Evolutionary conservation across 2,888 invertebrate species (phyloP), one percentile per base, ranked within the genome.

Genomic region (Steinernema scapterisci): DNA sequence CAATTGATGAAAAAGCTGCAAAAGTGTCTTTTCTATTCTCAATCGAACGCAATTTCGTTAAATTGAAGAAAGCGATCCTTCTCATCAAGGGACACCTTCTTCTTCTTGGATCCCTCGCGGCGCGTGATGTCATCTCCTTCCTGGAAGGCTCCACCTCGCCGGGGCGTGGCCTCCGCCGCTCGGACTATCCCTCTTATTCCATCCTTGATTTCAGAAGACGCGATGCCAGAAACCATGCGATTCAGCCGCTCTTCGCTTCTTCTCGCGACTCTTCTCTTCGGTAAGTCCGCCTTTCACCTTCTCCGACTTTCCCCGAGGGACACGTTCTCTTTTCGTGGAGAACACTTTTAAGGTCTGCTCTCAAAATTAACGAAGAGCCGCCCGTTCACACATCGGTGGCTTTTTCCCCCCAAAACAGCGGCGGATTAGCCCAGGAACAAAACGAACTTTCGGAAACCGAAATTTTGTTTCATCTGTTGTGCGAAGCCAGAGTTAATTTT

Each of bases 31-130:
- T 6, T 19, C 63, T 19, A 2, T 6, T 31, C 27, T 48, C 48
- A 31, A 63, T 31, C 31, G 38, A 63, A 27, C 9, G 63, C 31
- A 63, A 63, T 63, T 63, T 63, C 63, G 63, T 16, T 25, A 31
- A 63, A 63, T 63, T 63, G 63, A 63, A 38, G 38, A 38, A 31
- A 63, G 27, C 31, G 31, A 63, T 31, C 27, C 63, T 25, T 31
- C 63, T 25, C 54, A 21, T 19, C 27, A 48, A 48, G 63, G 63
- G 38, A 38, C 54, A 54, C 54, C 54, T 54, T 54, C 54, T 25
- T 54, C 21, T 51, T 19, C 48, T 13, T 16, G 48, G 48, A 21
- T 25, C 54, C 54, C 54, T 19, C 54, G 25, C 54, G 54, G 21
- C 54, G 48, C 19, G 48, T 63, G 31, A 63, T 63, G 63, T 63